Conservation (phyloP, 2,113 vertebrate genomes). For the Fregetta grallaria region DNA sequence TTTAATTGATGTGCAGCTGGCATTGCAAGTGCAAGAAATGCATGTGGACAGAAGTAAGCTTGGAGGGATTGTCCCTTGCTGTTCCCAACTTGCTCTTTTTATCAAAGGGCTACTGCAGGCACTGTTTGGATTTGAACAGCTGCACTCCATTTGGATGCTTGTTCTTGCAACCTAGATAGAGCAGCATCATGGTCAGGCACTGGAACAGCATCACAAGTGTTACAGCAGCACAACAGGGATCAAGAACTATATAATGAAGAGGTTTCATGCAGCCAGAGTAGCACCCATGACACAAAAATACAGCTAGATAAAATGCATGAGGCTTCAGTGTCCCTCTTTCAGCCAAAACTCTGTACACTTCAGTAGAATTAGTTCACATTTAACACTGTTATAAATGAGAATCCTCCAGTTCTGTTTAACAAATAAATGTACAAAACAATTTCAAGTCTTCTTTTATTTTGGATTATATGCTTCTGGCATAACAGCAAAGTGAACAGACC, state of each 20-base stretch:
- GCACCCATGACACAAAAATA: not conserved
- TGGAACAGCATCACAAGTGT: not conserved
- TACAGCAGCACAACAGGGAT: not conserved
- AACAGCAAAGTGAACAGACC: not conserved
- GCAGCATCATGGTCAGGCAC: not conserved
- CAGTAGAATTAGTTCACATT: not conserved
- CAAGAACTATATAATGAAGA: not conserved
- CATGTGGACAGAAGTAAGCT: not conserved
- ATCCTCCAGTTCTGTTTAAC: not conserved
- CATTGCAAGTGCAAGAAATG: not conserved
- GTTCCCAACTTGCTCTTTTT: not conserved
- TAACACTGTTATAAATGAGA: not conserved
- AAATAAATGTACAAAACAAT: not conserved
- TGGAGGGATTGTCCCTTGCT: not conserved
- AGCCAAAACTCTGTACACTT: not conserved
- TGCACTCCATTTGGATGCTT: not conserved
- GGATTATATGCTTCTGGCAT: not conserved
- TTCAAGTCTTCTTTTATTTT: not conserved
- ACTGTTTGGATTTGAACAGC: not conserved
- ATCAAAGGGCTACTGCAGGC: not conserved
- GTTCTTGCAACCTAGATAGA: not conserved
- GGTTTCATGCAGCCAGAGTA: not conserved
- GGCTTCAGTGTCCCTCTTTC: not conserved
- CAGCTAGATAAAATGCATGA: not conserved
- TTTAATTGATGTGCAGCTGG: not conserved